Evolutionary conservation across 2,113 vertebrate species (phyloP).

Genomic region (Neolamprologus cancellatus): DNA sequence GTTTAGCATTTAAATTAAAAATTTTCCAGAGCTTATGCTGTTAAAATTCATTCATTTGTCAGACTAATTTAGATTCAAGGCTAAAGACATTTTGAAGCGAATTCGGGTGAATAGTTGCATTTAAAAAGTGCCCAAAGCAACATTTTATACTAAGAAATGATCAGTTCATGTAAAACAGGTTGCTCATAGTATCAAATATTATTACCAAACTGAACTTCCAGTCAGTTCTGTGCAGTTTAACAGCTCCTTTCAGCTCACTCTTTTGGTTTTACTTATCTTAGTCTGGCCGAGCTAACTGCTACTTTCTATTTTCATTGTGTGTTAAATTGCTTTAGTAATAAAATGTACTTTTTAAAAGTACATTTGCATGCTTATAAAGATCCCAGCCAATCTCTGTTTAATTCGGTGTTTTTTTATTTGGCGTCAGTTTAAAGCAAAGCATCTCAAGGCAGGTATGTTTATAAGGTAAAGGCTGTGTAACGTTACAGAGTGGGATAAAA

Average conservation of each 20-base stretch:
- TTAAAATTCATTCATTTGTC: background rate
- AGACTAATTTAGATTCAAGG: background rate
- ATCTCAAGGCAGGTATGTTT: background rate
- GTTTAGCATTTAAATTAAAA: background rate
- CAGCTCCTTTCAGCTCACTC: background rate
- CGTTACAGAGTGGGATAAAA: background rate
- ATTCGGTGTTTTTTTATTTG: rapidly evolving
- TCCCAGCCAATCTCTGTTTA: background rate
- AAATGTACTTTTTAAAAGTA: background rate
- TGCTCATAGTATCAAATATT: background rate
- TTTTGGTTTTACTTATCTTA: rapidly evolving
- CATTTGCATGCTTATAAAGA: background rate
- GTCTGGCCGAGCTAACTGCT: background rate
- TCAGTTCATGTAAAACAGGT: background rate
- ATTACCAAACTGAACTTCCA: rapidly evolving
- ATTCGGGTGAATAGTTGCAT: background rate
- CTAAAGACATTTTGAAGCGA: background rate
- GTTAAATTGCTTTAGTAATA: background rate
- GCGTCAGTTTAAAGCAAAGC: background rate
- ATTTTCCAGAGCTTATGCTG: background rate
- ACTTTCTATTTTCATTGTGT: background rate
- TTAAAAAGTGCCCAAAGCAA: background rate
- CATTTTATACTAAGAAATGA: background rate
- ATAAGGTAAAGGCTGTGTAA: background rate
- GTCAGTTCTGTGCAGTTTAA: background rate